Percentiles rank a stretch among this genome's conserved stretches.
Evolutionary conservation across 2,888 invertebrate species (phyloP).

Genomic region (Coelopa pilipes): DNA sequence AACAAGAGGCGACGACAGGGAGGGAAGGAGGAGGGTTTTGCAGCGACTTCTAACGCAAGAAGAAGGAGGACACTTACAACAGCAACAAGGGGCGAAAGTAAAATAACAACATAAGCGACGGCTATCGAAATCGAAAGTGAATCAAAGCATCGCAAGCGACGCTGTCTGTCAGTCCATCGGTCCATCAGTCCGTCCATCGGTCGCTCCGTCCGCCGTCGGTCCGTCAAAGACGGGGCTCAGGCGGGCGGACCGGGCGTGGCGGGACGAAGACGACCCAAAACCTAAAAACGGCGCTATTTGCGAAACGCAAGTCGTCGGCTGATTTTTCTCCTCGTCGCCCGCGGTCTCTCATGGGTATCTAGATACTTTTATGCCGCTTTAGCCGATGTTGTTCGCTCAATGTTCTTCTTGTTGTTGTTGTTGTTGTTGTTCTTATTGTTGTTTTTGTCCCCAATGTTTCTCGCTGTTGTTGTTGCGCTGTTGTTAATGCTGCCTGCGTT

Average conservation of each 20-base stretch:
- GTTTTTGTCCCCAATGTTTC: background rate
- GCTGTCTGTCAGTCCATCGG: too few species aligned
- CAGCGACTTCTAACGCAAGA: too few species aligned
- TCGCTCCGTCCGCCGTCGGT: too few species aligned
- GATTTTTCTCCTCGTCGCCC: background rate
- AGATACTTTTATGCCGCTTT: too few species aligned
- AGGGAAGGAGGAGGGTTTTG: too few species aligned
- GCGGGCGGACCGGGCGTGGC: background rate
- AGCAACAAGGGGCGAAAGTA: too few species aligned
- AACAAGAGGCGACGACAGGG: too few species aligned
- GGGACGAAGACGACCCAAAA: constrained; percentile 50
- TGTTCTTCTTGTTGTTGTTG: constrained; percentile 24
- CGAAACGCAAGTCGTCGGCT: constrained; percentile 21
- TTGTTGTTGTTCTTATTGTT: background rate
- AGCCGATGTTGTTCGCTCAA: background rate
- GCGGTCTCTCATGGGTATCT: too few species aligned
- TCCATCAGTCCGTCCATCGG: too few species aligned
- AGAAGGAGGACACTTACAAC: too few species aligned
- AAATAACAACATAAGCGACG: background rate
- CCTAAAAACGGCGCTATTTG: constrained; percentile 56
- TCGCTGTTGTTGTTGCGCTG: background rate
- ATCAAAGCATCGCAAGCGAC: background rate
- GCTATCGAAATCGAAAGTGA: background rate
- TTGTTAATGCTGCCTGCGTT: background rate
- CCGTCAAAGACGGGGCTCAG: too few species aligned